Evolutionary conservation across 2,797 vertebrate genomes (phyloP), one percentile per base, ranked within the genome.

Genomic region (Sandelia bainsii): DNA sequence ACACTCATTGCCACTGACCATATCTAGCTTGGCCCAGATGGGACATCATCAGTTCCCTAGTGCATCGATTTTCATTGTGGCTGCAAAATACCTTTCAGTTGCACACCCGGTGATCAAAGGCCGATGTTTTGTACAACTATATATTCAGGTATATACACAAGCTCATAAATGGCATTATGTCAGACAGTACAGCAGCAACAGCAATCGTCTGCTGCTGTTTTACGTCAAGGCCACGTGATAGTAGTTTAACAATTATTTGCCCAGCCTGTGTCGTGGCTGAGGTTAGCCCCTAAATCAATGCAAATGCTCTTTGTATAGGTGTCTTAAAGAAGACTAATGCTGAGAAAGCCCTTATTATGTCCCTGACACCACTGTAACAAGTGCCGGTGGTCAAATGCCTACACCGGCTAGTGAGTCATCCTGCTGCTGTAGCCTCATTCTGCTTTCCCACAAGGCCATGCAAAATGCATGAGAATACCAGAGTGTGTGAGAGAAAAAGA

Each of bases 21-120:
- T 45, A 75, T 64, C 23, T n/a, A 71, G 65, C 17, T 62, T 56
- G 57, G 64, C 78, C 87, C 82, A 87, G 81, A 83, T 80, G 82
- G 80, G 70, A 82, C 76, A 81, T 77, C 75, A 88, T 84, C 76
- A 88, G 88, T 90, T 92, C 80, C 72, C 80, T 66, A 61, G 71
- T 62, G 23, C 75, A 91, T 89, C 81, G 89, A 90, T 88, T 89
- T 89, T 79, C 69, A 80, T 69, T 80, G 84, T 56, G 45, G 61
- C 60, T 66, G 56, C 25, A 71, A 83, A 79, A 80, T 73, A 77
- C 57, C 75, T 73, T 50, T 86, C 29, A 48, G 56, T 14, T 67
- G 49, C 51, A 79, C 72, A 77, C 69, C 39, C 58, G 69, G 73
- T 67, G 65, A 48, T 65, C 3, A 13, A 25, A 54, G 40, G 5